These are phyloP conservation scores for Hyposmocoma kahamanoa DNA, from an alignment of 1,140 invertebrate species.

Conservation along the genomic window DNA sequence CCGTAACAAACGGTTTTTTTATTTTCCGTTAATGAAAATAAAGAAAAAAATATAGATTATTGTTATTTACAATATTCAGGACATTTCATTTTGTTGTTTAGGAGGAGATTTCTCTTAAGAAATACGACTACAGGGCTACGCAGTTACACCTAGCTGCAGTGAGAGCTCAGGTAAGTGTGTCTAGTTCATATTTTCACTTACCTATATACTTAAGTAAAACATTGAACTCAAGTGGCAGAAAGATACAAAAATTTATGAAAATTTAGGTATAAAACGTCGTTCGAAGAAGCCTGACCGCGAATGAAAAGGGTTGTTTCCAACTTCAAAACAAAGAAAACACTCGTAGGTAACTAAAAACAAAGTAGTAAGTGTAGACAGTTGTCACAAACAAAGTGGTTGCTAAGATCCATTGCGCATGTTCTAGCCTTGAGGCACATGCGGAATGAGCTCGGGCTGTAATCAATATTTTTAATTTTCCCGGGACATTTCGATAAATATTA, in stretches of 20 bases:
- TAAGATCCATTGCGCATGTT: constrained; percentile 30
- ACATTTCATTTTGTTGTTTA: constrained; percentile 42
- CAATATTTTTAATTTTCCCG: constrained; percentile 58
- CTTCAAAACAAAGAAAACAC: no score
- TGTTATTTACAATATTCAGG: neutral
- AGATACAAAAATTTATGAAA: no score
- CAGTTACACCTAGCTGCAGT: constrained; percentile 93
- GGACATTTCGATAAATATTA: no score
- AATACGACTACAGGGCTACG: constrained; percentile 92
- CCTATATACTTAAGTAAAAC: neutral
- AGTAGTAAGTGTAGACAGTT: neutral
- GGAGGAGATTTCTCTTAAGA: constrained; percentile 95
- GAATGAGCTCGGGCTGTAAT: constrained; percentile 27
- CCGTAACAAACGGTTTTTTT: no score
- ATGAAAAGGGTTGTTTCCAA: no score
- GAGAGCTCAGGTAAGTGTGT: constrained; percentile 89
- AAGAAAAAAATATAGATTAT: no score
- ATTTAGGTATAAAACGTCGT: no score
- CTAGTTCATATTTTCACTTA: neutral
- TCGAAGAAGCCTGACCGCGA: no score
- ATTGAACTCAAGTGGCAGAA: no score
- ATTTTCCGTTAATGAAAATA: no score
- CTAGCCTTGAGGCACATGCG: constrained; percentile 32
- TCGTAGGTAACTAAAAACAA: neutral
- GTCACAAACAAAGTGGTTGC: neutral